phyloP scores from a whole-genome alignment of 53 echinoderm and acorn worm species.

The Glandiceps talaboti region DNA sequence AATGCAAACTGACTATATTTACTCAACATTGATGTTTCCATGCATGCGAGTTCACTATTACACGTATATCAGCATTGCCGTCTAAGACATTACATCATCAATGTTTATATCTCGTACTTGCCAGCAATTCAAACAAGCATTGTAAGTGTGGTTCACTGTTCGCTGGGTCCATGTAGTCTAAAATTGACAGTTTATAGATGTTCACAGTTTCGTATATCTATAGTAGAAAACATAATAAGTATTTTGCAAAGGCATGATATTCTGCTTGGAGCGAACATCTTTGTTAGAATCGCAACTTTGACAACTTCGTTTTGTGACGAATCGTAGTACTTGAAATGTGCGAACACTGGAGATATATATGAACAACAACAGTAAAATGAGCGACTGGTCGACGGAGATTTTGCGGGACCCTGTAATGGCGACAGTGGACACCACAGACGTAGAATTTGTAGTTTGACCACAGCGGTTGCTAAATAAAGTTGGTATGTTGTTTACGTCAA shows the following conservation, averaged over 20 bases:
- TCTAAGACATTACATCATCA: too few species aligned
- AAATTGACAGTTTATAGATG: too few species aligned
- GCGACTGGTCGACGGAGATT: not conserved
- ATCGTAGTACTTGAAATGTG: not conserved
- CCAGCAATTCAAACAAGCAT: too few species aligned
- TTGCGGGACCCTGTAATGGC: not conserved
- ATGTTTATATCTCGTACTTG: too few species aligned
- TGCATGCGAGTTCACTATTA: too few species aligned
- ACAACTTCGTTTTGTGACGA: not conserved
- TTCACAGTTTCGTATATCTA: not conserved
- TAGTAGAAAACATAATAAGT: not conserved
- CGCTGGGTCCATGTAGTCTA: not conserved
- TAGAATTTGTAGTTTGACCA: not conserved
- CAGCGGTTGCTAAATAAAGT: not conserved
- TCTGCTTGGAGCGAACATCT: not conserved
- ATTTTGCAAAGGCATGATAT: too few species aligned
- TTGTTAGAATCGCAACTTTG: not conserved
- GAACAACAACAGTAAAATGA: not conserved
- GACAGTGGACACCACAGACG: not conserved
- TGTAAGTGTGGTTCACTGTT: not conserved
- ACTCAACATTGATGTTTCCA: too few species aligned
- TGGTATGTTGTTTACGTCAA: not conserved
- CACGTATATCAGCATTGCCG: too few species aligned
- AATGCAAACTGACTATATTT: too few species aligned
- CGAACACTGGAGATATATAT: not conserved